Percentiles rank a stretch among this genome's conserved stretches.
phyloP scores from a whole-genome alignment of 1,140 invertebrate genomes.

The Dendroctonus valens region DNA sequence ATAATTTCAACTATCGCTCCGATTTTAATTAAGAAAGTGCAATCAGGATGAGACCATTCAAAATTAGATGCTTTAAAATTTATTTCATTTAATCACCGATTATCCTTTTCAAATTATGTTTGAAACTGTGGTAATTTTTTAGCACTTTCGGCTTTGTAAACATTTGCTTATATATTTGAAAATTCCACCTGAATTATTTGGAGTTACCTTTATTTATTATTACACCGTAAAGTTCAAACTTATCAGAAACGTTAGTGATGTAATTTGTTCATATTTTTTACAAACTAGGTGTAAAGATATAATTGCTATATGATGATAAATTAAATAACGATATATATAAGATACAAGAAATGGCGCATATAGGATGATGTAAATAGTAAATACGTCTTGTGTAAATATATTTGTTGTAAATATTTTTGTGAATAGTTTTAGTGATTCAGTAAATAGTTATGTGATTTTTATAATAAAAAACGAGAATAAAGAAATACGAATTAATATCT shows the following conservation, averaged over 20 bases:
- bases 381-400: conserved; percentile 20
- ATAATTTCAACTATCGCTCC: too few relatives aligned
- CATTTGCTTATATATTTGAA: not conserved
- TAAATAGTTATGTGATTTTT: conserved; percentile 44
- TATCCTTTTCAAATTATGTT: too few relatives aligned
- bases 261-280: conserved; percentile 12
- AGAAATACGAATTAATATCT: conserved; percentile 5
- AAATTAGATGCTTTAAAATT: too few relatives aligned
- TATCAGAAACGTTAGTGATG: conserved; percentile 26
- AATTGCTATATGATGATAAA: conserved; percentile 18
- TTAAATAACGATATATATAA: conserved; percentile 12
- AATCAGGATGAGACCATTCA: too few relatives aligned
- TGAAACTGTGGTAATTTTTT: too few relatives aligned
- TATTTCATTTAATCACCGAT: too few relatives aligned
- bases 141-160: too few relatives aligned
- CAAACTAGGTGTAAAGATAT: conserved; percentile 24
- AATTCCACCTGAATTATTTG: conserved; percentile 16
- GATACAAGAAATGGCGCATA: not conserved
- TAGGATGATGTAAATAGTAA: conserved; percentile 23
- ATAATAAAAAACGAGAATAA: conserved; percentile 35
- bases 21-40: too few relatives aligned
- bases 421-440: conserved; percentile 42
- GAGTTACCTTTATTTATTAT: conserved; percentile 7
- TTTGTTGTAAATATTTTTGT: conserved; percentile 46
- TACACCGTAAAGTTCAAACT: conserved; percentile 26